Evolutionary conservation across 2,113 vertebrate genomes (phyloP).

Genomic region (Oncorhynchus mykiss): DNA sequence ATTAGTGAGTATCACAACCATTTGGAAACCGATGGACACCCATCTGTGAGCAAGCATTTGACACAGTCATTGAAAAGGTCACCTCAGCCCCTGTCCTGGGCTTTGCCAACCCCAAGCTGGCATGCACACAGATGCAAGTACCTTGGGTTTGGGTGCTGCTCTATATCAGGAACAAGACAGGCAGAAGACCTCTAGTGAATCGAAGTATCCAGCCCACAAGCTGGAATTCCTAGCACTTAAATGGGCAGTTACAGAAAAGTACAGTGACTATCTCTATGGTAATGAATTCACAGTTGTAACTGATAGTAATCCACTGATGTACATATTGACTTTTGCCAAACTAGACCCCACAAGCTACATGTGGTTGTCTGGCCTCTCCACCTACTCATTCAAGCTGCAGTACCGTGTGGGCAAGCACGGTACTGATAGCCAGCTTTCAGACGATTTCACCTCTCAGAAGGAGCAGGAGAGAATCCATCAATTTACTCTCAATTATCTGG

Average conservation of each 20-base stretch:
- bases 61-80: slow-evolving; percentile 6
- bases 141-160: background rate
- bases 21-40: too few species aligned
- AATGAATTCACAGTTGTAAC: slow-evolving; percentile 12
- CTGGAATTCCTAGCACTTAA: slow-evolving; percentile 32
- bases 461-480: too few species aligned
- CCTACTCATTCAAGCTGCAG: slow-evolving; percentile 28
- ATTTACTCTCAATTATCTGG: too few species aligned
- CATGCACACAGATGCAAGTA: slow-evolving; percentile 26
- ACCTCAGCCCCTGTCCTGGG: slow-evolving; percentile 16
- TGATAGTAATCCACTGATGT: too few species aligned
- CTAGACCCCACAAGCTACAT: slow-evolving; percentile 16
- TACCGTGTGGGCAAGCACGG: slow-evolving; percentile 9
- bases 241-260: slow-evolving; percentile 36
- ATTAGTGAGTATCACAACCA: too few species aligned
- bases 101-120: slow-evolving; percentile 21
- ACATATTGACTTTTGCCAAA: slow-evolving; percentile 23
- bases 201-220: slow-evolving; percentile 33
- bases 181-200: slow-evolving; percentile 7
- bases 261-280: slow-evolving; percentile 33
- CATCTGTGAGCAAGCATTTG: slow-evolving; percentile 20
- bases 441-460: too few species aligned
- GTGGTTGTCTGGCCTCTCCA: slow-evolving; percentile 16
- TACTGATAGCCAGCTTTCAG: background rate
- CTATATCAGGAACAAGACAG: slow-evolving; percentile 29